Percentiles rank a stretch among this genome's conserved stretches.
Conservation (phyloP, 2,888 invertebrate genomes). For the Cryptocephalus moraei region DNA sequence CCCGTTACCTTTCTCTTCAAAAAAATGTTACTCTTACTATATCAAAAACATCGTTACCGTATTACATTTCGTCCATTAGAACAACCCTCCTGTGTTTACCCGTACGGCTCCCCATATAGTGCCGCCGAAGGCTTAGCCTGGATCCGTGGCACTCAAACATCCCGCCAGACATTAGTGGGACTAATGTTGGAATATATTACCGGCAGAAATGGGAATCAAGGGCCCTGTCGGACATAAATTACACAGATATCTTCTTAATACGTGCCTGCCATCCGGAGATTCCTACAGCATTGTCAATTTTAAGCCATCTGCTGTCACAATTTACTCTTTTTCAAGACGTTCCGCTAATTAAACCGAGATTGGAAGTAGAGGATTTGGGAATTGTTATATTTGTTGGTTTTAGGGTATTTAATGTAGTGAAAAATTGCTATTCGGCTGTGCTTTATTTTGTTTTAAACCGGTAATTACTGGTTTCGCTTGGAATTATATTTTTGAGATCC, state of each 20-base stretch:
- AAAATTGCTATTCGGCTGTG: too few relatives aligned
- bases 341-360: slow-evolving; percentile 10
- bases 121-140: slow-evolving; percentile 21
- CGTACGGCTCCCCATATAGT: too few relatives aligned
- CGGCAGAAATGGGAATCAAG: slow-evolving; percentile 23
- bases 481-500: too few relatives aligned
- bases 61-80: too few relatives aligned
- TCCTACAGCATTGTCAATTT: slow-evolving; percentile 30
- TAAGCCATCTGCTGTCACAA: slow-evolving; percentile 21
- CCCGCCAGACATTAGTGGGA: slow-evolving; percentile 37
- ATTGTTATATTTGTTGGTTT: too few relatives aligned
- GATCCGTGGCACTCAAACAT: slow-evolving; percentile 34
- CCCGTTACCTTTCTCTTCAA: too few relatives aligned
- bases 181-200: slow-evolving; percentile 40
- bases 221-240: slow-evolving; percentile 30
- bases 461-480: too few relatives aligned
- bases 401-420: too few relatives aligned
- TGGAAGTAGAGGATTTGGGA: background rate
- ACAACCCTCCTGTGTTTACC: too few relatives aligned
- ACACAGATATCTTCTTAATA: slow-evolving; percentile 37
- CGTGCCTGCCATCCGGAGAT: slow-evolving; percentile 33
- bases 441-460: too few relatives aligned
- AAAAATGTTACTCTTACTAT: too few relatives aligned
- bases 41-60: too few relatives aligned
- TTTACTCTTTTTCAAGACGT: slow-evolving; percentile 12